Percentiles rank a stretch among this genome's conserved stretches.
phyloP scores from a whole-genome alignment of 2,113 vertebrate genomes.

The Proterorhinus semilunaris region DNA sequence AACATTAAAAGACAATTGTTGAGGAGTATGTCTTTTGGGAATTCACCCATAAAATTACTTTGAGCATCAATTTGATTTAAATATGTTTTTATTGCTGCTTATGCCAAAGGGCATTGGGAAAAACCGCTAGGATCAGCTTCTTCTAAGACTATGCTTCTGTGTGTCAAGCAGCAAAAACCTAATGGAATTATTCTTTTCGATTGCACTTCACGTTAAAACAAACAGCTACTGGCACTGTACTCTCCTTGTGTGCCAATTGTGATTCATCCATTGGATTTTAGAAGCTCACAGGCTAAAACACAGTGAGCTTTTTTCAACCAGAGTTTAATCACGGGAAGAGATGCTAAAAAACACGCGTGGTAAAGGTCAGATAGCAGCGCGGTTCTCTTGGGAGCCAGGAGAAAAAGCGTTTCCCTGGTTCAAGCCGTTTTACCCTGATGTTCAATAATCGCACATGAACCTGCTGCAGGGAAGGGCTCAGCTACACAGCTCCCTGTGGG shows the following conservation, averaged over 20 bases:
- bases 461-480: slow-evolving; percentile 13
- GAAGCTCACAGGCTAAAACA: slow-evolving; percentile 8
- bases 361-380: slow-evolving; percentile 29
- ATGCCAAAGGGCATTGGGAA: slow-evolving; percentile 53
- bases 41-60: slow-evolving; percentile 67
- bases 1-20: slow-evolving; percentile 48
- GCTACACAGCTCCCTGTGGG: neutral
- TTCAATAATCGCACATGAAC: slow-evolving; percentile 30
- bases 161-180: slow-evolving; percentile 54
- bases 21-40: slow-evolving; percentile 51
- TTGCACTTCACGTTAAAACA: slow-evolving; percentile 56
- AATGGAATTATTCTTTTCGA: slow-evolving; percentile 50
- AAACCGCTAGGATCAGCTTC: slow-evolving; percentile 62
- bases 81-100: slow-evolving; percentile 58
- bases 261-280: slow-evolving; percentile 29
- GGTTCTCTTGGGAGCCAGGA: slow-evolving; percentile 22
- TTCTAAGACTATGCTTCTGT: slow-evolving; percentile 34
- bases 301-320: slow-evolving; percentile 25
- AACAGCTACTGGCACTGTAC: slow-evolving; percentile 47
- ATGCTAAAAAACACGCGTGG: slow-evolving; percentile 20
- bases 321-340: slow-evolving; percentile 35
- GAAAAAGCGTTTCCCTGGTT: slow-evolving; percentile 24
- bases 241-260: slow-evolving; percentile 23
- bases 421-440: slow-evolving; percentile 17
- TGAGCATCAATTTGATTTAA: slow-evolving; percentile 59